Percentiles rank a stretch among this genome's conserved stretches.
phyloP scores from a whole-genome alignment of 2,797 vertebrate species.

The Jordanella pulchra region DNA sequence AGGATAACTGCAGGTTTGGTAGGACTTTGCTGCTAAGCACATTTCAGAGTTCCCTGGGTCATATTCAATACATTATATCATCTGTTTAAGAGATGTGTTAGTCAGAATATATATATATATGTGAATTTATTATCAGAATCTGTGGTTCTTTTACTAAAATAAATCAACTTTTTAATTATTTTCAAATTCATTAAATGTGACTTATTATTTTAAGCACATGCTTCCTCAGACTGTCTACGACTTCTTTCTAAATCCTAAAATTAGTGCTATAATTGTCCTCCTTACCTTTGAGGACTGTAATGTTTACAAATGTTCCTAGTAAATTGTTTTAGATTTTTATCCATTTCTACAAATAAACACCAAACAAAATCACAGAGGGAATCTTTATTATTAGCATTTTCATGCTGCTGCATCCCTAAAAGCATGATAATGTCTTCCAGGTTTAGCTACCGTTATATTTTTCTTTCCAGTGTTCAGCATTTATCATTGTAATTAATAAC shows the following conservation, averaged over 20 bases:
- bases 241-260: not conserved
- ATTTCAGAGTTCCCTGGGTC: no score
- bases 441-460: slow-evolving; percentile 16
- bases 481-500: slow-evolving; percentile 56
- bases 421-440: slow-evolving; percentile 10
- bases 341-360: no score
- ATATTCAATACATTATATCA: not conserved
- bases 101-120: no score
- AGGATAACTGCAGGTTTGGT: no score
- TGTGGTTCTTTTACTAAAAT: not conserved
- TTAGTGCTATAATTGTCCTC: not conserved
- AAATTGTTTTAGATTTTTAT: not conserved
- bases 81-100: not conserved
- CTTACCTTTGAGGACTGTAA: not conserved
- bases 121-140: no score
- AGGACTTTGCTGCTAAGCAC: no score
- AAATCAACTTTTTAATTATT: not conserved
- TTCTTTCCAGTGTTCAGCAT: not conserved
- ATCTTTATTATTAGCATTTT: not conserved
- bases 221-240: not conserved
- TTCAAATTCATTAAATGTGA: not conserved
- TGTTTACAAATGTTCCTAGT: not conserved
- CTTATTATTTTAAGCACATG: not conserved
- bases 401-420: slow-evolving; percentile 4
- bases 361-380: not conserved